Evolutionary conservation across 1,140 invertebrate species (phyloP), one percentile per base, ranked within the genome.

Genomic region (Zaprionus ornatus): DNA sequence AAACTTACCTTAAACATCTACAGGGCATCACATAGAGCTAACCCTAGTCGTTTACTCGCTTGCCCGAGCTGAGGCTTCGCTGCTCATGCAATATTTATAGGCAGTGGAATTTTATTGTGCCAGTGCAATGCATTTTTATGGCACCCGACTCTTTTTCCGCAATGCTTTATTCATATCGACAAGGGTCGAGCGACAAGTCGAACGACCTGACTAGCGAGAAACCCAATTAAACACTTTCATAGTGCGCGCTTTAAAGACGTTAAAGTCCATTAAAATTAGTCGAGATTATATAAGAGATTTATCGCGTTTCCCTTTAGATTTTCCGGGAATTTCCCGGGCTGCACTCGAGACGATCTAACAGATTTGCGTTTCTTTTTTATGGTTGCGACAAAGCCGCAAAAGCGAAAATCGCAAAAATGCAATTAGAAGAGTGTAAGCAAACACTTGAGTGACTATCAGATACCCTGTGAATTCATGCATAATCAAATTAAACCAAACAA

Each of bases 51-150:
- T 29, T 25, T 3, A 55, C 50, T 27, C 32, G 48, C 17, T 63
- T 55, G 37, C 4, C n/a, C 57, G 17, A 60, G 50, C 59, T 55
- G 15, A 50, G 15, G 50, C 27, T 60, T 17, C 15, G 25, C 17
- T 25, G 54, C 55, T 76, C 74, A 76, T 76, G 29, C 62, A 76
- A 76, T 73, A 76, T 76, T 76, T 76, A 76, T 76, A 73, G 62
- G 55, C 74, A 40, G n/a, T 66, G 74, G 62, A 48, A 70, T 72
- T 76, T 71, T 61, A 72, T 72, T 72, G 32, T 71, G 73, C 32
- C 59, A 54, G 29, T 71, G 73, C 60, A 64, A 75, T 75, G 73
- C 68, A 76, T 76, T 76, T 76, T 76, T 61, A 66, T 72, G 60
- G 56, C 55, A 17, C 40, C 40, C 67, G 67, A 63, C 56, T 50